Base-by-base conservation (phyloP, 2,797 vertebrate genomes). In the Sebastes kiyomatsui region DNA sequence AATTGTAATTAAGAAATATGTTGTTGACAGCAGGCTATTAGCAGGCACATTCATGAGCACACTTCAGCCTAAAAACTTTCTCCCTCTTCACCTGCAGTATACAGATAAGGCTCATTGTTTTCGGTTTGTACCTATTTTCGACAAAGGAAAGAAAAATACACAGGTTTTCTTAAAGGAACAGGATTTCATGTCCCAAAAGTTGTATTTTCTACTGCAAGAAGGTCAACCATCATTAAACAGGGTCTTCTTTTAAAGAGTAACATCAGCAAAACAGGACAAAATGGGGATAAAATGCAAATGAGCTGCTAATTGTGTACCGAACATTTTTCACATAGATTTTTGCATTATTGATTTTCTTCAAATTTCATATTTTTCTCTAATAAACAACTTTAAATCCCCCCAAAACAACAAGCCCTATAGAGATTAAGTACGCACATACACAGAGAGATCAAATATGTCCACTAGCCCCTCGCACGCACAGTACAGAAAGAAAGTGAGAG, bases 41-140 rank as follows among this genome's bases (percentile, higher is more conserved):
- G 65, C 55, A 72, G 52, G 49, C 30, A 67, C 59, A 64, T 71
- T 83, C 62, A 64, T 12, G 28, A 79, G 68, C 67, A 72, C 14
- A 30, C 3, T n/a, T 59, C 35, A 72, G n/a, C 62, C 56, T 22
- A 28, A 61, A 64, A 81, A 76, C 54, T 22, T 86, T 69, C 56
- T 61, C n/a, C 72, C 32, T 52, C 52, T 68, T 85, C 77, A 80
- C 72, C 83, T 88, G 86, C 55, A 76, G 14, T 27, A 20, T 4
- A 32, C 23, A 67, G 79, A 90, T 82, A 79, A 85, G 67, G 32
- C 58, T 69, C 52, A 67, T 62, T 86, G 75, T 77, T 82, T 77
- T 35, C 3, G 1, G 28, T 76, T 62, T 72, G 18, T 23, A 54
- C n/a, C 35, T 49, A 5, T 62, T 80, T 80, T 65, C 3, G 18